Evolutionary conservation across 64 coral and sea anemone species (phyloP).

Genomic region (Pocillopora damicornis): DNA sequence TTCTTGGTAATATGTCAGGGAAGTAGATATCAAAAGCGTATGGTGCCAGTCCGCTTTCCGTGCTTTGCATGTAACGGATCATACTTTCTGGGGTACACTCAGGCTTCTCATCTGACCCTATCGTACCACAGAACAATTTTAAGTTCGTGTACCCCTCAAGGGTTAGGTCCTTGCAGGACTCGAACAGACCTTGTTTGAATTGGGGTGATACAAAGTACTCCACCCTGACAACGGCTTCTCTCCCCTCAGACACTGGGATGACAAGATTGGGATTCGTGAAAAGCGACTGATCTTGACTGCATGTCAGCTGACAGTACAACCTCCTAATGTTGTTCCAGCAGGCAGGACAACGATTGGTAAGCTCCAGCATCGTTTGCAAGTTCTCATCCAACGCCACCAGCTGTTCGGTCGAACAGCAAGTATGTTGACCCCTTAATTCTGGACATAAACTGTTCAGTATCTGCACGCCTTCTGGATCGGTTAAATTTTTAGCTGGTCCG

Average conservation of each 20-base stretch:
- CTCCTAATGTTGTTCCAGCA: constrained; percentile 86
- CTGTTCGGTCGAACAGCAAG: constrained; percentile 70
- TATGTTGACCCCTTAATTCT: constrained; percentile 40
- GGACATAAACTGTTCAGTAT: constrained; percentile 65
- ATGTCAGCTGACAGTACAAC: constrained; percentile 67
- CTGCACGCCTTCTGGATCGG: constrained; percentile 5
- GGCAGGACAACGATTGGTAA: constrained; percentile 68
- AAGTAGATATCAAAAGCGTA: constrained; percentile 32
- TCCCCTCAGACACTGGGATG: not conserved
- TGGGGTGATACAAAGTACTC: constrained; percentile 42
- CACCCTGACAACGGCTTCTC: not conserved
- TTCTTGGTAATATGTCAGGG: not conserved
- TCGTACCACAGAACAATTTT: constrained; percentile 63
- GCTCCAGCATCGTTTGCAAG: constrained; percentile 47
- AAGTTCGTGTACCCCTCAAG: constrained; percentile 65
- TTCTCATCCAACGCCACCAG: constrained; percentile 29
- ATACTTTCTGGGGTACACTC: constrained; percentile 54
- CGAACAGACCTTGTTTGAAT: constrained; percentile 69
- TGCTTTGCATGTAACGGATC: constrained; percentile 54
- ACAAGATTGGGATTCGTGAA: constrained; percentile 32
- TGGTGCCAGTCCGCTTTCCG: constrained; percentile 49
- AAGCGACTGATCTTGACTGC: constrained; percentile 71
- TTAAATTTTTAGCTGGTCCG: constrained; percentile 73
- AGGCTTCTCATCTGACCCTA: not conserved
- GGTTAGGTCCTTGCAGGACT: constrained; percentile 85